Conservation (phyloP, 2,888 invertebrate genomes). For the Drosophila borborema region DNA sequence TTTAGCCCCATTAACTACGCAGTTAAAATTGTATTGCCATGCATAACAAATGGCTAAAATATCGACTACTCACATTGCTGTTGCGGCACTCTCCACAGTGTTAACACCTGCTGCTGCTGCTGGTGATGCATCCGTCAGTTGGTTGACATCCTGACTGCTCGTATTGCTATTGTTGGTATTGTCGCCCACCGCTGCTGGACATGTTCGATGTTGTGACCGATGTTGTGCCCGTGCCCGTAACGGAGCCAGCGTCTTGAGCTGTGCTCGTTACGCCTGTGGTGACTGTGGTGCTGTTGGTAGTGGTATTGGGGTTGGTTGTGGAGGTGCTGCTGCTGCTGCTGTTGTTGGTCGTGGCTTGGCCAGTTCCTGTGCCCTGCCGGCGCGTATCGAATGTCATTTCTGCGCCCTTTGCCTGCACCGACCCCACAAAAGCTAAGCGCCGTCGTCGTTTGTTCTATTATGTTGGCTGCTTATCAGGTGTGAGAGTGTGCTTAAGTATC, state of each 20-base stretch:
- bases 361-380: conserved; percentile 72
- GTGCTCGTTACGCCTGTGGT: conserved; percentile 66
- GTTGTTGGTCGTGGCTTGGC: conserved; percentile 58
- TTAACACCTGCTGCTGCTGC: conserved; percentile 42
- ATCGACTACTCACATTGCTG: conserved; percentile 61
- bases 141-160: conserved; percentile 39
- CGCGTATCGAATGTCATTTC: conserved; percentile 85
- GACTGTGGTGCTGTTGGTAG: conserved; percentile 40
- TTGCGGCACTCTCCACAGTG: conserved; percentile 62
- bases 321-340: conserved; percentile 48
- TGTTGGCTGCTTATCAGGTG: conserved; percentile 35
- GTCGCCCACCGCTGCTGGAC: conserved; percentile 58
- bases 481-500: conserved; percentile 10
- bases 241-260: conserved; percentile 49
- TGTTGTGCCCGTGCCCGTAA: conserved; percentile 40
- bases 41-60: not conserved
- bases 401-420: conserved; percentile 51
- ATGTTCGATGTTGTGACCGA: conserved; percentile 45
- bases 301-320: conserved; percentile 34
- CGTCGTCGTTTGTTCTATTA: conserved; percentile 45
- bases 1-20: not conserved
- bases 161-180: conserved; percentile 52
- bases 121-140: conserved; percentile 29
- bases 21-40: not conserved
- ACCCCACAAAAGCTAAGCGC: conserved; percentile 46